Conservation (phyloP, 2,113 vertebrate genomes). For the Tragelaphus strepsiceros region DNA sequence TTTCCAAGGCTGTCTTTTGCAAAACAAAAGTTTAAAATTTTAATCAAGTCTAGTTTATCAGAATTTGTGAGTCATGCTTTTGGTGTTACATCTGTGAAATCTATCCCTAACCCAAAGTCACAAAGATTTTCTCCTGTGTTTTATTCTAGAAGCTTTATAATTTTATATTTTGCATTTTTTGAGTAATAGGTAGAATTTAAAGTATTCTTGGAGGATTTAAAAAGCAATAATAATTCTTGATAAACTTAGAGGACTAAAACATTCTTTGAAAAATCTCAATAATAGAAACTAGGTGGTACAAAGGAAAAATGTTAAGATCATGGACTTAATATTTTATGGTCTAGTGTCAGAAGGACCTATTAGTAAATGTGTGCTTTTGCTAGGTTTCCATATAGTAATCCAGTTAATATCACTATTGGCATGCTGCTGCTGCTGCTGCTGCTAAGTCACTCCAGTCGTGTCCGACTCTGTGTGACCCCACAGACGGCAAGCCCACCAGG, state of each 20-base stretch:
- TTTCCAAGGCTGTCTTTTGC: not conserved
- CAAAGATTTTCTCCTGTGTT: not conserved
- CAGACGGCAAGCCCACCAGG: too few relatives aligned
- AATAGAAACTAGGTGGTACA: not conserved
- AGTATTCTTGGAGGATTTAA: not conserved
- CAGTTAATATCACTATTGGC: not conserved
- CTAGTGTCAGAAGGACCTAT: not conserved
- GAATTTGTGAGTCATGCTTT: not conserved
- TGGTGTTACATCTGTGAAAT: not conserved
- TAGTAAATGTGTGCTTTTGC: not conserved
- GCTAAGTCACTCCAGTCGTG: too few relatives aligned
- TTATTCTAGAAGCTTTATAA: not conserved
- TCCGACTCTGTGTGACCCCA: too few relatives aligned
- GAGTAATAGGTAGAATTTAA: not conserved
- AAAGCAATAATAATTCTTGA: not conserved
- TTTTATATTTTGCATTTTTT: not conserved
- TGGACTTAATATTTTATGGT: not conserved
- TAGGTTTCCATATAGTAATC: not conserved
- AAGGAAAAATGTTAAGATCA: not conserved
- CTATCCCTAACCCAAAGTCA: not conserved
- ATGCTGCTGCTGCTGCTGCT: too few relatives aligned
- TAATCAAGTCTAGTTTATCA: not conserved
- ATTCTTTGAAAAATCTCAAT: not conserved
- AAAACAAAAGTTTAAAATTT: not conserved
- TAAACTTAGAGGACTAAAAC: not conserved